Evolutionary conservation across 2,888 invertebrate species (phyloP).

Genomic region (Pandemis corylana): DNA sequence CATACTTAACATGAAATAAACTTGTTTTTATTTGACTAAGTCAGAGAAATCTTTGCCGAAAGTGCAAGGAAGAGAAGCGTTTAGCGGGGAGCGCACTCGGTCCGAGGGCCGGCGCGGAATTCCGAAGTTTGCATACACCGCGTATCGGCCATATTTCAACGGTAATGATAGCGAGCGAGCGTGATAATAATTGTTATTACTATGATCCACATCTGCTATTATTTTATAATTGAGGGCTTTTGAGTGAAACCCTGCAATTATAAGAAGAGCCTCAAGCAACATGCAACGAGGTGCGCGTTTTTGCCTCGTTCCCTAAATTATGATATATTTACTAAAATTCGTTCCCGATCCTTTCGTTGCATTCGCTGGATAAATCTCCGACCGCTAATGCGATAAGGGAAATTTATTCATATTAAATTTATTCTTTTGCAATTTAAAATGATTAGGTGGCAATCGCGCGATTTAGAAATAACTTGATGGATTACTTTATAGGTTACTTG

Average conservation of each 20-base stretch:
- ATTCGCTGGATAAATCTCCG: constrained; percentile 54
- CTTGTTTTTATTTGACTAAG: background rate
- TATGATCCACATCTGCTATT: constrained; percentile 85
- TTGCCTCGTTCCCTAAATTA: constrained; percentile 76
- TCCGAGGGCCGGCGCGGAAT: constrained; percentile 58
- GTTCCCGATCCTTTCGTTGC: constrained; percentile 49
- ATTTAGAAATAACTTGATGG: constrained; percentile 16
- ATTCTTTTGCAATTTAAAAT: constrained; percentile 38
- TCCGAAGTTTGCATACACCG: constrained; percentile 76
- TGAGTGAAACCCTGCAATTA: constrained; percentile 84
- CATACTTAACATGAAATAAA: background rate
- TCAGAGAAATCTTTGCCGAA: background rate
- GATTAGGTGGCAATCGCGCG: constrained; percentile 38
- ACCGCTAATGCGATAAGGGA: constrained; percentile 40
- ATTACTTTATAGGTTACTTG: background rate
- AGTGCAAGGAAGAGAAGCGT: constrained; percentile 12
- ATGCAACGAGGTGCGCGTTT: constrained; percentile 78
- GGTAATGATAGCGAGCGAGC: constrained; percentile 80
- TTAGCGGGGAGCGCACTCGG: constrained; percentile 42
- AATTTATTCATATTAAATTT: constrained; percentile 33
- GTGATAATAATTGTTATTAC: constrained; percentile 86
- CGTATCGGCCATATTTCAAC: constrained; percentile 79
- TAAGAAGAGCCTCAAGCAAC: constrained; percentile 81
- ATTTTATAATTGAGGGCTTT: constrained; percentile 85
- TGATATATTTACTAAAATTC: constrained; percentile 72